Conservation (phyloP, 2,797 vertebrate species). For the Leptoclinus maculatus region DNA sequence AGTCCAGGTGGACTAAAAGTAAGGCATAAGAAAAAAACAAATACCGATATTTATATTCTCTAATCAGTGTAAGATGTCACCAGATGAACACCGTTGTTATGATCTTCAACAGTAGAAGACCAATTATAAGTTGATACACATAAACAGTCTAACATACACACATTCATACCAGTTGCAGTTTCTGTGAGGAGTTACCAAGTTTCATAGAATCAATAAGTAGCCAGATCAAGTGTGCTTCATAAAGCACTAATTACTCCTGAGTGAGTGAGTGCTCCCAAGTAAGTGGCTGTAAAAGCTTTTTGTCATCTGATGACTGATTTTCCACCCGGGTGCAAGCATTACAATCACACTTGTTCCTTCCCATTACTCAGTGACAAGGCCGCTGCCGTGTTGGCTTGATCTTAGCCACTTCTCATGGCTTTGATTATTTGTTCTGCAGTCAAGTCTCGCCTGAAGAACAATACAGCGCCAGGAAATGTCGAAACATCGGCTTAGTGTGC, state of each 20-base stretch:
- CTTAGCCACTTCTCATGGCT: neutral
- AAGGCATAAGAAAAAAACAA: too few relatives aligned
- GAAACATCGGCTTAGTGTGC: slow-evolving; percentile 10
- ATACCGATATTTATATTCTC: too few relatives aligned
- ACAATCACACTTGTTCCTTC: slow-evolving; percentile 27
- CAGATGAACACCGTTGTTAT: too few relatives aligned
- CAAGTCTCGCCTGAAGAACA: neutral
- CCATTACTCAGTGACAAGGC: slow-evolving; percentile 6
- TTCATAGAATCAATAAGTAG: slow-evolving; percentile 46
- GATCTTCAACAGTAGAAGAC: neutral
- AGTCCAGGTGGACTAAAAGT: too few relatives aligned
- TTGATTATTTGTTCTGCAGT: slow-evolving; percentile 6
- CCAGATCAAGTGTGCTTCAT: slow-evolving; percentile 49
- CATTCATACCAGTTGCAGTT: neutral
- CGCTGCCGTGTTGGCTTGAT: slow-evolving; percentile 2
- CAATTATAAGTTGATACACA: neutral
- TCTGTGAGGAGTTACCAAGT: slow-evolving; percentile 17
- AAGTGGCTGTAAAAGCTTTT: slow-evolving; percentile 51
- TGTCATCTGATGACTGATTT: slow-evolving; percentile 49
- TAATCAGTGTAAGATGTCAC: too few relatives aligned
- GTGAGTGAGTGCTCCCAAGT: slow-evolving; percentile 33
- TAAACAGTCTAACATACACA: neutral
- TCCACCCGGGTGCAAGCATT: slow-evolving; percentile 9
- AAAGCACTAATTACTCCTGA: slow-evolving; percentile 54
- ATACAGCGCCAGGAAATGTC: neutral